Evolutionary conservation across 2,888 invertebrate genomes (phyloP), one percentile per base, ranked within the genome.

Genomic region (Disparrhopalites patrizii): DNA sequence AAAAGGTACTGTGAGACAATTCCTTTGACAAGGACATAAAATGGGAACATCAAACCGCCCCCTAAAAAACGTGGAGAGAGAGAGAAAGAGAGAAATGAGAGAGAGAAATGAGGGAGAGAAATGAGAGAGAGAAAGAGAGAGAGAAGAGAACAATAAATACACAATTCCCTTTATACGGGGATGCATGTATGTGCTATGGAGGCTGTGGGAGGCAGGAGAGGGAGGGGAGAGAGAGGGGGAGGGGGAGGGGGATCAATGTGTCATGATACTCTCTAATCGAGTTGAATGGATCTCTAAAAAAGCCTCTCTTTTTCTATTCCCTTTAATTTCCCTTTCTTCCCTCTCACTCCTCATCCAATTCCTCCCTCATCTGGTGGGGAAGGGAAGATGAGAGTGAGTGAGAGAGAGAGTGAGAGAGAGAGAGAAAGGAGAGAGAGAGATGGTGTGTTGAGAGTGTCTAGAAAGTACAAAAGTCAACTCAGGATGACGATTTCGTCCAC

Each of bases 381-480:
- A 13, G 5, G 51, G 28, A 54, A 47, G 25, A 47, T 47, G 3
- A 5, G 5, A 47, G 47, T 20, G 25, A 47, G 47, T n/a, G 43
- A 4, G n/a, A 47, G 47, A 20, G n/a, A n/a, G n/a, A 28, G 25
- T 31, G 43, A 40, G 30, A 61, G 13, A 10, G 40, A 52, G 30
- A 25, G 20, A 56, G 36, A 27, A 15, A 43, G n/a, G n/a, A n/a
- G 62, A 51, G 15, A 36, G 36, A 3, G 13, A 62, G 43, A 33
- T n/a, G 5, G n/a, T 3, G 18, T 13, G 23, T 25, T 36, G 36
- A 36, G 20, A 18, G 31, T 23, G 8, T 15, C 7, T 36, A 54
- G 54, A 36, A 33, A 28, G 38, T 27, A 33, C 31, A 57, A 36
- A 57, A 36, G 36, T 47, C 47, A 23, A 47, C 47, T 25, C 47